Percentiles rank a stretch among this genome's conserved stretches.
phyloP scores from a whole-genome alignment of 2,113 vertebrate species.

The Dolichotis patagonum region DNA sequence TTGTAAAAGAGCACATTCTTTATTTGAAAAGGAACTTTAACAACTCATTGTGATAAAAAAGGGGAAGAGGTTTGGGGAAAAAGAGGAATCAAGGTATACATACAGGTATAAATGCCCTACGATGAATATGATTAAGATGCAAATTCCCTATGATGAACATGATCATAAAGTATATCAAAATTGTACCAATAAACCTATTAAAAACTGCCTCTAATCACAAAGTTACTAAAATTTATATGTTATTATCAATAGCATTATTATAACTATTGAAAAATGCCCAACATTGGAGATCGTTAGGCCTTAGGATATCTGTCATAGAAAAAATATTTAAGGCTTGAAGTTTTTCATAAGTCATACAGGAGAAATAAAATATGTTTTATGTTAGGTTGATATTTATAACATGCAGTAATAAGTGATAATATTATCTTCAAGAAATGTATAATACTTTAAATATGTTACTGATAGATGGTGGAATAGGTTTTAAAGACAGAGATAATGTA shows the following conservation, averaged over 20 bases:
- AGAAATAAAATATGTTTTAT: neutral
- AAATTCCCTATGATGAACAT: neutral
- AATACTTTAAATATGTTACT: constrained; percentile 45
- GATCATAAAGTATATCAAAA: neutral
- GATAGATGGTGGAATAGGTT: neutral
- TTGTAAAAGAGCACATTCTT: neutral
- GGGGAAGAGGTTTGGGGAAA: neutral
- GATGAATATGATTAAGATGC: neutral
- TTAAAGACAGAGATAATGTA: neutral
- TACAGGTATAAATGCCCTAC: neutral
- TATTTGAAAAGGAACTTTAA: neutral
- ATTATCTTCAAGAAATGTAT: constrained; percentile 1
- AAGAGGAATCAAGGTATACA: neutral
- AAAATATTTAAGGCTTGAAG: neutral
- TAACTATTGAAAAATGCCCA: neutral
- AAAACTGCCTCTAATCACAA: neutral
- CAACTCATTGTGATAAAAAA: neutral
- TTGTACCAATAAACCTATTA: neutral
- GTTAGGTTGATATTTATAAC: neutral
- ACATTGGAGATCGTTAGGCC: neutral
- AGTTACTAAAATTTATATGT: neutral
- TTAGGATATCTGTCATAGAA: neutral
- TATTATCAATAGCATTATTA: neutral
- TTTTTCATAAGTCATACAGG: neutral
- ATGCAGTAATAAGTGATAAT: neutral